phyloP scores from a whole-genome alignment of 2,113 vertebrate species.

The Indicator indicator region DNA sequence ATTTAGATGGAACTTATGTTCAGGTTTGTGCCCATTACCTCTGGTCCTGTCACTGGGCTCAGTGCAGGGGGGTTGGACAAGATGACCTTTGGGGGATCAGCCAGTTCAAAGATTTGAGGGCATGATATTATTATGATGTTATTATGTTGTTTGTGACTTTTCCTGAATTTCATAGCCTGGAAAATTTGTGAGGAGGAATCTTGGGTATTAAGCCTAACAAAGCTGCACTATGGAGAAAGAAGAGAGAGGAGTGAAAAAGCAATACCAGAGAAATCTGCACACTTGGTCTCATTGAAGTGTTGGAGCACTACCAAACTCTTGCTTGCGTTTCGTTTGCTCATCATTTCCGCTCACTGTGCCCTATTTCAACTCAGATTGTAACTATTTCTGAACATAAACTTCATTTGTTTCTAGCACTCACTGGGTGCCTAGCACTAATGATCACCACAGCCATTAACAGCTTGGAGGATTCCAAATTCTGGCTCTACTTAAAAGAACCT shows the following conservation, averaged over 20 bases:
- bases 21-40: too few species aligned
- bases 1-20: too few species aligned
- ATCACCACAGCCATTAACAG: not conserved
- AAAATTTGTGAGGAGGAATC: not conserved
- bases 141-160: not conserved
- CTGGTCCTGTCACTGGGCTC: too few species aligned
- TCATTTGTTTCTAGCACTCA: not conserved
- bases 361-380: not conserved
- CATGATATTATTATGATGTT: not conserved
- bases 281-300: not conserved
- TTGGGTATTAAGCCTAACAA: not conserved
- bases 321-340: not conserved
- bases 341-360: not conserved
- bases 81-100: too few species aligned
- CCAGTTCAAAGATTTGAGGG: not conserved
- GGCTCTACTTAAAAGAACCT: slow-evolving; percentile 32
- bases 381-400: not conserved
- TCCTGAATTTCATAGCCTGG: not conserved
- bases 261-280: not conserved
- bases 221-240: not conserved
- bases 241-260: not conserved
- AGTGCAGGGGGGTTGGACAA: too few species aligned
- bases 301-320: not conserved
- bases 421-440: slow-evolving; percentile 8
- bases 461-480: not conserved